Evolutionary conservation across 2,888 invertebrate genomes (phyloP).

Genomic region (Lithodes maja): DNA sequence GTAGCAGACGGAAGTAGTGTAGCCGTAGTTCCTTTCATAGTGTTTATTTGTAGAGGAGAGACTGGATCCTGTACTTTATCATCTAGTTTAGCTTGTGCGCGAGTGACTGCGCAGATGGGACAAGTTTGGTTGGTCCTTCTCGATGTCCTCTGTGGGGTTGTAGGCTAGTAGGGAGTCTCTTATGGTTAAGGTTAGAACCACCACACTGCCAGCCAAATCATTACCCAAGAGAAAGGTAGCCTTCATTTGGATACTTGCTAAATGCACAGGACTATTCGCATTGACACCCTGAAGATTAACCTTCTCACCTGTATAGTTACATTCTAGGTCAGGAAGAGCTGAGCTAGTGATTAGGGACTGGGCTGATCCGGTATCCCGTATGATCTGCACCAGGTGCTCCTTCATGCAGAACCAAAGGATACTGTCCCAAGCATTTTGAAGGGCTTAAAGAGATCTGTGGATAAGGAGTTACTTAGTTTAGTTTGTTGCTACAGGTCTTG

Average conservation of each 20-base stretch:
- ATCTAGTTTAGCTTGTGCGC: neutral
- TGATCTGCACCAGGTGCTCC: neutral
- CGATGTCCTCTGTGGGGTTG: constrained; percentile 18
- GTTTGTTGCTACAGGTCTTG: constrained; percentile 4
- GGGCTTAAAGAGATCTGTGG: neutral
- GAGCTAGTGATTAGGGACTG: neutral
- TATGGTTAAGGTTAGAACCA: neutral
- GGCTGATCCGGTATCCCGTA: constrained; percentile 4
- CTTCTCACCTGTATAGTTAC: neutral
- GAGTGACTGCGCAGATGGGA: constrained; percentile 6
- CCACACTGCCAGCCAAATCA: constrained; percentile 16
- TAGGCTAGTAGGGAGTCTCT: neutral
- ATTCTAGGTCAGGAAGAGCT: neutral
- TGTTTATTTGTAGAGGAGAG: neutral
- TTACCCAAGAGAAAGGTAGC: constrained; percentile 8
- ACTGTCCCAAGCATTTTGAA: neutral
- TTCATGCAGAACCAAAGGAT: neutral
- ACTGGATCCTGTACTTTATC: neutral
- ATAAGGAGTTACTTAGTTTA: neutral
- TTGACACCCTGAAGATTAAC: neutral
- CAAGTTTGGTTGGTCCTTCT: constrained; percentile 6
- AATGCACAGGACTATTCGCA: neutral
- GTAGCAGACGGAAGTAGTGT: neutral
- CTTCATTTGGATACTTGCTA: neutral
- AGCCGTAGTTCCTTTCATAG: neutral